These are phyloP conservation scores for Chondrosia reniformis DNA, from an alignment of 37 sponge, comb jelly and placozoan species.

Conservation along the genomic window DNA sequence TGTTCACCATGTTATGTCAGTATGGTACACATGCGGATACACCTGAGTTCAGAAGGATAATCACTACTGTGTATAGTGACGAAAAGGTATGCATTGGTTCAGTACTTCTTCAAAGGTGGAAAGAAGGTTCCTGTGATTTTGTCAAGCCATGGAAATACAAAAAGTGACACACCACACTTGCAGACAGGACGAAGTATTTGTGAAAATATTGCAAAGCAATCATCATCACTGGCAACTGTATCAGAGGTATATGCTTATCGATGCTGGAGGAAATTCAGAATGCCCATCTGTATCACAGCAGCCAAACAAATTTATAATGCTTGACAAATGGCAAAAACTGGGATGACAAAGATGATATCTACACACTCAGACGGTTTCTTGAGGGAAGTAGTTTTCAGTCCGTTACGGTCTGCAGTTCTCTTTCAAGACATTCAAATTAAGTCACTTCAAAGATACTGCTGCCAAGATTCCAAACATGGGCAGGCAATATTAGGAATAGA, in stretches of 20 bases:
- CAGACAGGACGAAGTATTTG: background rate
- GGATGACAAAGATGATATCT: conserved; percentile 21
- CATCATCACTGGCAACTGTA: background rate
- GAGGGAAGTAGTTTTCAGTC: conserved; percentile 7
- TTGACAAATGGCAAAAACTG: background rate
- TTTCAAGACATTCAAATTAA: background rate
- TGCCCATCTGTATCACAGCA: conserved; percentile 19
- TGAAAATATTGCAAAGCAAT: background rate
- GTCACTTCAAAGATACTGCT: conserved; percentile 1
- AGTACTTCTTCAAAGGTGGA: background rate
- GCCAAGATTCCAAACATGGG: conserved; percentile 3
- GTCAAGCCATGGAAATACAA: background rate
- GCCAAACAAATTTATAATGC: conserved; percentile 3
- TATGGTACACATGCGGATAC: background rate
- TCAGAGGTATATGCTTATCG: no score
- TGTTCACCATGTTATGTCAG: background rate
- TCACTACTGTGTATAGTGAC: background rate
- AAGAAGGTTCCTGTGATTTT: background rate
- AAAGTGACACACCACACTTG: background rate
- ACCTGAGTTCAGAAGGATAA: background rate
- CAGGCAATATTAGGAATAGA: conserved; percentile 17
- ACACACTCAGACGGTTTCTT: conserved; percentile 22
- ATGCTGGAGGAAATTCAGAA: background rate
- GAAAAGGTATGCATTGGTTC: background rate
- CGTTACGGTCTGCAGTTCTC: conserved; percentile 23